These are phyloP conservation scores for Callionymus lyra DNA, from an alignment of 2,113 vertebrate species.

Conservation along the genomic window DNA sequence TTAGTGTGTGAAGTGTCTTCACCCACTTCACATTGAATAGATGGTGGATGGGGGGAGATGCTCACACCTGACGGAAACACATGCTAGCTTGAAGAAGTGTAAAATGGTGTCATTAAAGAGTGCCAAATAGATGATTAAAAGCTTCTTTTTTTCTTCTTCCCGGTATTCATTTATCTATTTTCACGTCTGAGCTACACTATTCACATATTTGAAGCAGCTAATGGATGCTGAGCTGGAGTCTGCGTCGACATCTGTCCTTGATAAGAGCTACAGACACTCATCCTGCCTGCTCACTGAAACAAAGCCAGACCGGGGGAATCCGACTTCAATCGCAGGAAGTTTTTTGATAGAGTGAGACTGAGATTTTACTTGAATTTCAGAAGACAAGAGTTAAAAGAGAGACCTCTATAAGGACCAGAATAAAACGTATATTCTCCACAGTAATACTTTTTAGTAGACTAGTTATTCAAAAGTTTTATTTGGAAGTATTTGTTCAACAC, in stretches of 20 bases:
- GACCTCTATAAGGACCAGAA: too few relatives aligned
- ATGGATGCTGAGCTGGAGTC: too few relatives aligned
- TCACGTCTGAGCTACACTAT: too few relatives aligned
- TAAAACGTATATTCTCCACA: too few relatives aligned
- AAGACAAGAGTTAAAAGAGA: neutral
- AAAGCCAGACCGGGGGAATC: constrained; percentile 8
- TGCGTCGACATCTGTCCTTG: constrained; percentile 12
- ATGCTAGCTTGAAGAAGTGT: neutral
- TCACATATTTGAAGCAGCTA: too few relatives aligned
- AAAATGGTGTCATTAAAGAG: constrained; percentile 7
- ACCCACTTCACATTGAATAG: constrained; percentile 18
- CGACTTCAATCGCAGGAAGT: too few relatives aligned
- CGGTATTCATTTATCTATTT: neutral
- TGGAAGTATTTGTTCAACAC: too few relatives aligned
- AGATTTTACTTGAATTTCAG: constrained; percentile 7
- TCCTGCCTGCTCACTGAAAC: constrained; percentile 8
- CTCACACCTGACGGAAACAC: constrained; percentile 1
- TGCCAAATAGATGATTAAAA: too few relatives aligned
- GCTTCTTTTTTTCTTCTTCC: too few relatives aligned
- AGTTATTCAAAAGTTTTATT: too few relatives aligned
- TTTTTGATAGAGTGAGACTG: too few relatives aligned
- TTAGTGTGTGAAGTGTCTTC: constrained; percentile 13
- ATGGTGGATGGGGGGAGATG: constrained; percentile 12
- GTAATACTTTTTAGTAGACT: too few relatives aligned
- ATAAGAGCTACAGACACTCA: constrained; percentile 6